Conservation (phyloP, 1,140 invertebrate genomes). For the Aradophagus sp. region DNA sequence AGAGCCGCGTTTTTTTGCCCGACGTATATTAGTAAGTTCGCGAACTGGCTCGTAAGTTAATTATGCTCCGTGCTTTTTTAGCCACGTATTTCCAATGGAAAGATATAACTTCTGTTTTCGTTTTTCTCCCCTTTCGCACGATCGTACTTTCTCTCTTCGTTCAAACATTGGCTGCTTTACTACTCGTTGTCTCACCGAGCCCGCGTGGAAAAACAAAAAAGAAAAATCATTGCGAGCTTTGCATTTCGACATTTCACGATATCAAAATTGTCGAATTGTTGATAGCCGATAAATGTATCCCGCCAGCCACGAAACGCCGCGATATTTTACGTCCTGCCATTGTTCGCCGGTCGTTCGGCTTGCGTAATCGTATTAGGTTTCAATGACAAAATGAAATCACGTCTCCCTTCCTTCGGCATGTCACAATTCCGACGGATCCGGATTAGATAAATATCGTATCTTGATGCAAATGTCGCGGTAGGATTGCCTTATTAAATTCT, state of each 20-base stretch:
- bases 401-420: conserved; percentile 22
- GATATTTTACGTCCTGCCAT: no score
- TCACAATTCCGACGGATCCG: conserved; percentile 25
- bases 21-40: conserved; percentile 42
- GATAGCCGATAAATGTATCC: no score
- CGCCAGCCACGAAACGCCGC: no score
- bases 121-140: conserved; percentile 2
- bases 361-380: conserved; percentile 32
- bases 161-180: no score
- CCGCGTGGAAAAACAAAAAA: no score
- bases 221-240: no score
- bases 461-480: conserved; percentile 28
- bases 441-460: conserved; percentile 40
- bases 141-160: neutral
- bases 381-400: conserved; percentile 22
- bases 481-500: conserved; percentile 41
- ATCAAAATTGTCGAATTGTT: no score
- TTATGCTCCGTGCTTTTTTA: conserved; percentile 40
- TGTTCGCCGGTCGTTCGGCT: no score
- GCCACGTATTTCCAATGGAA: conserved; percentile 23
- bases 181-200: no score
- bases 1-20: conserved; percentile 38
- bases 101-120: conserved; percentile 21
- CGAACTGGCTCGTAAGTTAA: conserved; percentile 34
- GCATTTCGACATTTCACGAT: no score